Evolutionary conservation across 35 echinoderm and acorn worm species (phyloP).

Genomic region (Heliocidaris erythrogramma): DNA sequence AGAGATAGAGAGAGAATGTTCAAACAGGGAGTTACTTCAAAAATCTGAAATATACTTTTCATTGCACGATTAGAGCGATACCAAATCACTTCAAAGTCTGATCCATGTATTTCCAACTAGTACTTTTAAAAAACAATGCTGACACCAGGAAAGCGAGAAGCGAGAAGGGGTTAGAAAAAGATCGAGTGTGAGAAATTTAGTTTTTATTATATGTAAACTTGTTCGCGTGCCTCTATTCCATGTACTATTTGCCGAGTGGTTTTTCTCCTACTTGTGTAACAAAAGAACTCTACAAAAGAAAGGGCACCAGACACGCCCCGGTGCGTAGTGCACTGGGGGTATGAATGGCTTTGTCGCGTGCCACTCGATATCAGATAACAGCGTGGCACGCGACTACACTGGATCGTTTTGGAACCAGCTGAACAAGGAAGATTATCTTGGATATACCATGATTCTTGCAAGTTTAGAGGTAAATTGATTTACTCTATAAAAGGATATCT

Average conservation of each 20-base stretch:
- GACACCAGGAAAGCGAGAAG: no score
- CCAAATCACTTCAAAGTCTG: no score
- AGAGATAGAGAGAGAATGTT: no score
- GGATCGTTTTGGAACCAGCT: neutral
- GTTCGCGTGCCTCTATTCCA: neutral
- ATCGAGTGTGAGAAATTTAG: neutral
- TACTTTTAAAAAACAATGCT: no score
- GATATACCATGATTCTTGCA: neutral
- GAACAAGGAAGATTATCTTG: neutral
- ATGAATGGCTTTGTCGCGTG: conserved; percentile 16
- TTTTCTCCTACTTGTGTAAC: neutral
- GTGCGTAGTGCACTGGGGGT: neutral
- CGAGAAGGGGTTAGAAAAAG: no score
- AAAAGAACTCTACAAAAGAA: neutral
- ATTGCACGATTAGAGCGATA: no score
- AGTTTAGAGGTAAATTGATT: neutral
- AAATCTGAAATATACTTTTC: no score
- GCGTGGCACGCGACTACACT: neutral
- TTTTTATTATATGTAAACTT: neutral
- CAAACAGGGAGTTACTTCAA: no score
- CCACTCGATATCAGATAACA: neutral
- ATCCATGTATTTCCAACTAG: no score
- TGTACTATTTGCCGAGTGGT: neutral
- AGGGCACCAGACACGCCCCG: neutral
- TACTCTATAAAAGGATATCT: neutral